Evolutionary conservation across 2,888 invertebrate species (phyloP).

Genomic region (Bellardia pandia): DNA sequence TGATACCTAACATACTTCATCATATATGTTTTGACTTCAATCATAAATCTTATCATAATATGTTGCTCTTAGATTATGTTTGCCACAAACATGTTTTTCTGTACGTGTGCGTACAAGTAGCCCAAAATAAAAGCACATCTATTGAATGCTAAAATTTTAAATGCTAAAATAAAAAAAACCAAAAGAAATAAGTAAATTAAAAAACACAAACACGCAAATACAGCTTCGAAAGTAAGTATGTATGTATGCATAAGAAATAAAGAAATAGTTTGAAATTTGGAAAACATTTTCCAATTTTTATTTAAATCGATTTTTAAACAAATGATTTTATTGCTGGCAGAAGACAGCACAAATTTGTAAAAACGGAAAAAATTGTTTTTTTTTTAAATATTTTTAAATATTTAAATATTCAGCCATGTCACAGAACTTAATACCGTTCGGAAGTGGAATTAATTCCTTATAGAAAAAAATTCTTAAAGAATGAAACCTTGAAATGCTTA

Average conservation of each 20-base stretch:
- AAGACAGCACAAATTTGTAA: neutral
- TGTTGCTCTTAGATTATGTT: no score
- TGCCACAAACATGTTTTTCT: no score
- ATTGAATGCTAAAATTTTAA: neutral
- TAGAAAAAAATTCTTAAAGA: no score
- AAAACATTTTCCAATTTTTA: neutral
- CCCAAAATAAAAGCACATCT: conserved; percentile 23
- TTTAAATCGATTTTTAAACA: neutral
- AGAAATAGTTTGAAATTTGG: neutral
- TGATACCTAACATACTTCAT: no score
- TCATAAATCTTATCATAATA: no score
- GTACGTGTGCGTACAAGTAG: neutral
- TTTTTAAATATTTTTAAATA: no score
- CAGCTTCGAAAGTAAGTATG: neutral
- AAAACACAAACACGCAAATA: neutral
- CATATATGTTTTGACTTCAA: no score
- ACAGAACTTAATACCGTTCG: no score
- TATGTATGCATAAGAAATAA: neutral
- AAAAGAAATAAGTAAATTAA: conserved; percentile 18
- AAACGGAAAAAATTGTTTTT: neutral
- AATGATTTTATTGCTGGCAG: neutral
- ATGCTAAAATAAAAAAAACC: neutral
- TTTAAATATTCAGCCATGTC: no score
- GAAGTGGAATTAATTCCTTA: no score
- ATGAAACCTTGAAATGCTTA: no score